Conservation (phyloP, 2,888 invertebrate genomes). For the Nycteola revayana region DNA sequence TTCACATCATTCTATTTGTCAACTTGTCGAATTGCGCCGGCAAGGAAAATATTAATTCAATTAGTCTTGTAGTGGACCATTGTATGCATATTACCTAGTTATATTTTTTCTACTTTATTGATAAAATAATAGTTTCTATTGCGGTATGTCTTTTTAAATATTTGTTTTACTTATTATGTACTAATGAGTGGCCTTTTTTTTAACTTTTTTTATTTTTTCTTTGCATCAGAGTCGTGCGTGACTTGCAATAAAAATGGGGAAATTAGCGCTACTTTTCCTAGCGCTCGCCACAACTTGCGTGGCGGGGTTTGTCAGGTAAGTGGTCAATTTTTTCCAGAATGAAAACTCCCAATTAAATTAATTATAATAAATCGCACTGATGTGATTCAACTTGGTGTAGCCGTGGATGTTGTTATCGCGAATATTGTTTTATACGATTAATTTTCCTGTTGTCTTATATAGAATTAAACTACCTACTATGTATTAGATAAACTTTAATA, state of each 20-base stretch:
- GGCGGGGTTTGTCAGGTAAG: slow-evolving; percentile 55
- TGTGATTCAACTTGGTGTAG: too few species aligned
- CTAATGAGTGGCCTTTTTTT: too few species aligned
- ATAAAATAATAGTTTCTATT: not conserved
- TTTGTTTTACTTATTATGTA: too few species aligned
- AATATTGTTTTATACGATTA: too few species aligned
- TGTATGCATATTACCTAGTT: too few species aligned
- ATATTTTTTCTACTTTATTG: too few species aligned
- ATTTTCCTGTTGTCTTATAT: too few species aligned
- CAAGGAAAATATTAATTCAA: slow-evolving; percentile 11
- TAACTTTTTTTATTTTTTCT: too few species aligned
- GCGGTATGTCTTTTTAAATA: slow-evolving; percentile 21
- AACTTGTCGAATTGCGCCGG: slow-evolving; percentile 15
- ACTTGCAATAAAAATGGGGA: slow-evolving; percentile 56
- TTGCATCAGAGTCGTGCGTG: slow-evolving; percentile 30
- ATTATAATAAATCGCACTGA: not conserved
- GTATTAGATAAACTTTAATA: not conserved
- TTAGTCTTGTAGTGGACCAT: slow-evolving; percentile 10
- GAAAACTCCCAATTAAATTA: too few species aligned
- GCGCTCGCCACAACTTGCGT: slow-evolving; percentile 48
- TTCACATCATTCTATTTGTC: too few species aligned
- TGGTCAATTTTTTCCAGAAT: not conserved
- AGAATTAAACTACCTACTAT: too few species aligned
- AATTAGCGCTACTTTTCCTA: slow-evolving; percentile 45
- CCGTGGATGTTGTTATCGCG: too few species aligned